Conservation (phyloP, 2,888 invertebrate genomes). For the Auanema sp. region DNA sequence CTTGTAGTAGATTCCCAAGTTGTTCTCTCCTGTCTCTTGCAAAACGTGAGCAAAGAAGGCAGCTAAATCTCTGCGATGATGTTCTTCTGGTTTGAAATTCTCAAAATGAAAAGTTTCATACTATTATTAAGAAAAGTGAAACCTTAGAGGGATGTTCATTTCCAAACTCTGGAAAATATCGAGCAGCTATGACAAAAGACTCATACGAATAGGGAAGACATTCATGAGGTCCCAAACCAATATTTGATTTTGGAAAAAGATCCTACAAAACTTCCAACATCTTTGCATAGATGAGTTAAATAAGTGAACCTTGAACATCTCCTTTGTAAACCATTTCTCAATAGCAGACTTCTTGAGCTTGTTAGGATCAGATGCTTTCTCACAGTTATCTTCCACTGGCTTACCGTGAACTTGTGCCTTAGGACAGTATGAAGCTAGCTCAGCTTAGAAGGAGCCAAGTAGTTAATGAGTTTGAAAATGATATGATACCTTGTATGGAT, state of each 20-base stretch:
- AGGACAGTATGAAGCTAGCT: conserved; percentile 2
- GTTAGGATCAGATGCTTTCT: conserved; percentile 48
- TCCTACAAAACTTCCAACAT: conserved; percentile 43
- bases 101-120: conserved; percentile 8
- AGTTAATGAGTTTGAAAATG: no score
- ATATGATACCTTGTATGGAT: no score
- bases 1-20: conserved; percentile 52
- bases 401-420: conserved; percentile 10
- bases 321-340: conserved; percentile 57
- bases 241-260: conserved; percentile 61
- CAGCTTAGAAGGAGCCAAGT: no score
- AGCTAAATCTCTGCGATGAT: conserved; percentile 54
- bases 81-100: conserved; percentile 37
- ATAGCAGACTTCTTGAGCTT: conserved; percentile 38
- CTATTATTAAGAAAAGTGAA: neutral
- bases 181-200: conserved; percentile 57
- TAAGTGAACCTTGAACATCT: conserved; percentile 46
- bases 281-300: neutral
- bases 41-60: conserved; percentile 62
- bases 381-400: conserved; percentile 32
- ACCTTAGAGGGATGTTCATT: conserved; percentile 44
- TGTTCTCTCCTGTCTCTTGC: conserved; percentile 63
- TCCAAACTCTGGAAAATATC: conserved; percentile 63
- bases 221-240: conserved; percentile 54
- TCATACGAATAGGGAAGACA: conserved; percentile 62